Base-by-base conservation (phyloP, 2,888 invertebrate genomes). In the Calliphora vomitoria region DNA sequence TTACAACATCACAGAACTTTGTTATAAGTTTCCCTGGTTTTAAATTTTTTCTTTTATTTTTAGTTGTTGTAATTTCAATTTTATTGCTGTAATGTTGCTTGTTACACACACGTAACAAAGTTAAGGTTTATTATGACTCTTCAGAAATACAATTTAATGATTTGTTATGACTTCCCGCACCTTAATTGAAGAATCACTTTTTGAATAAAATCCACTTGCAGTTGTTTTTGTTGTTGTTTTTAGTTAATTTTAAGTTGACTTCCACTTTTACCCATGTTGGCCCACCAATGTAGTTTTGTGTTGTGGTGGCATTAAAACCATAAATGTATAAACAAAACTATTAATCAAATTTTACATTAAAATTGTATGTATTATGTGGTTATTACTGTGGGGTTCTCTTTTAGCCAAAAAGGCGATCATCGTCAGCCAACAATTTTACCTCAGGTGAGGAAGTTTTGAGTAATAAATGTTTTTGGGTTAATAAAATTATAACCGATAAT, bases 311-410 rank as follows among this genome's bases (percentile, higher is more conserved):
- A 80, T 72, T 72, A 60, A 50, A 64, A 71, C 68, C 25, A 58
- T 66, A 79, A 72, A 62, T 82, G 80, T 66, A 55, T 75, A 62
- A 66, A 58, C 25, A 68, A 80, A 58, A 85, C 84, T 82, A 87
- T 87, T 87, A 87, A 82, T 87, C 84, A 87, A 72, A 78, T 44
- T 78, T 78, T 66, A 68, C 62, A 53, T 72, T 76, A 66, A 83
- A 79, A 78, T 47, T 76, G 20, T 38, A 66, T 31, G 64, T n/a
- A 41, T 44, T 44, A 44, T 50, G 25, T 10, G 53, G 53, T 53
- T 58, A 68, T n/a, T 44, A 41, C 55, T 58, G 35, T 62, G 15
- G 10, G 35, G n/a, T 62, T 62, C 44, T 20, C 25, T 25, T 31
- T 6, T 13, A 35, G 31, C 47, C 69, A 31, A 41, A 47, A n/a